Evolutionary conservation across 1,140 invertebrate species (phyloP), one percentile per base, ranked within the genome.

Genomic region (Macrobrachium nipponense): DNA sequence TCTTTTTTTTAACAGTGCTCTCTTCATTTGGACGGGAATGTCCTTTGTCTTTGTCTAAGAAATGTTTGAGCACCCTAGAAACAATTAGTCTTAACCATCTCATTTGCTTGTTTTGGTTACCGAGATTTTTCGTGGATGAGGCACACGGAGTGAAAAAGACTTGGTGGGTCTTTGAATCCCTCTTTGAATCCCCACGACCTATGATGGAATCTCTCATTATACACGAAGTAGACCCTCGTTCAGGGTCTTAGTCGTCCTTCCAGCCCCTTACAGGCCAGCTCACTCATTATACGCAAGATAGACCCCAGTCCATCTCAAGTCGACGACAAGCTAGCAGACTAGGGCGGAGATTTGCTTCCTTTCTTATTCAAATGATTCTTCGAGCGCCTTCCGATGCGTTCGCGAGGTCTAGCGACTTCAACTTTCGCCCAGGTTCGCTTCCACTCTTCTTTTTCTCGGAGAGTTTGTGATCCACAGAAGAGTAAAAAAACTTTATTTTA

Each of bases 321-420:
- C 84, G 84, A 73, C 77, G 84, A 86, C 84, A 86, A 76, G 84
- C 77, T 70, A 86, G 77, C 84, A 75, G 77, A 75, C 76, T 80
- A 76, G 78, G 84, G 84, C 84, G 84, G 84, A 51, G 84, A 86
- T 86, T 76, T 70, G 68, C 77, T 86, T 80, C 84, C 77, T 86
- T 86, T 86, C 84, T 86, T 86, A 86, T 86, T 86, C 84, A 86
- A 86, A 86, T 86, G 84, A 86, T 80, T 60, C 77, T 60, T 27
- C 61, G 64, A 17, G 23, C 43, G 68, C 68, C 77, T 86, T 43
- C 77, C 15, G 51, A 62, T 23, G 58, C 62, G 15, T 80, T 77
- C 36, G 23, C 59, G 11, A 36, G 77, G 77, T 76, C 68, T 20
- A 8, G 51, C 36, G 84, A 18, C 84, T 86, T 80, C 8, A 59